Evolutionary conservation across 2,888 invertebrate species (phyloP), one percentile per base, ranked within the genome.

Genomic region (Copidosoma aretas): DNA sequence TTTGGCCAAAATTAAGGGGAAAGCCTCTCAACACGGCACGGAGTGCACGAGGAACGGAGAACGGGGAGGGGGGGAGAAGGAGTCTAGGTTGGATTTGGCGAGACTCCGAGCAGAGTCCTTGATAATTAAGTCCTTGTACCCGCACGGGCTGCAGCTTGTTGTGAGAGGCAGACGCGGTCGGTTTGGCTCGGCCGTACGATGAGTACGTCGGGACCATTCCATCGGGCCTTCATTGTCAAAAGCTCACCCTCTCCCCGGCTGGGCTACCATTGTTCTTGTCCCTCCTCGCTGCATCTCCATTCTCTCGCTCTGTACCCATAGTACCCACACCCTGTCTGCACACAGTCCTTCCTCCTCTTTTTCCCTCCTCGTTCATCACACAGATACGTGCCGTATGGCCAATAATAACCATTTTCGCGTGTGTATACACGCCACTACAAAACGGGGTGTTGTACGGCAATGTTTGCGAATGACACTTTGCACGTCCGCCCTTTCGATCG

Each of bases 141-240:
- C 32, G 46, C 15, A 21, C 15, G 1, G 5, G 41, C 32, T 17
- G 39, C 52, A 46, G 52, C 43, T 46, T 49, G 58, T 62, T 68
- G 59, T 68, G 67, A 68, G 24, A 46, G 53, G 59, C 58, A 60
- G 63, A 60, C 60, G 53, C 8, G 63, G 22, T 59, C 49, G 53
- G 60, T 53, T 63, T 68, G 67, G 46, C 24, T n/a, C 46, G 8
- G 63, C 25, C 63, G 53, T 64, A 56, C 64, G 68, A 68, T 60
- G 57, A 60, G 60, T 64, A 60, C 59, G 41, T 41, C 64, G 60
- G 25, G 60, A 60, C 52, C 60, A 61, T 64, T 52, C 57, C 56
- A 68, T 68, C 60, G 57, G 64, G 19, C 68, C 57, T 60, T 64
- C 57, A 64, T 61, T 64, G 60, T 49, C 22, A 15, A 52, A 61